Evolutionary conservation across 2,888 invertebrate species (phyloP).

Genomic region (Druceiella hillmani): DNA sequence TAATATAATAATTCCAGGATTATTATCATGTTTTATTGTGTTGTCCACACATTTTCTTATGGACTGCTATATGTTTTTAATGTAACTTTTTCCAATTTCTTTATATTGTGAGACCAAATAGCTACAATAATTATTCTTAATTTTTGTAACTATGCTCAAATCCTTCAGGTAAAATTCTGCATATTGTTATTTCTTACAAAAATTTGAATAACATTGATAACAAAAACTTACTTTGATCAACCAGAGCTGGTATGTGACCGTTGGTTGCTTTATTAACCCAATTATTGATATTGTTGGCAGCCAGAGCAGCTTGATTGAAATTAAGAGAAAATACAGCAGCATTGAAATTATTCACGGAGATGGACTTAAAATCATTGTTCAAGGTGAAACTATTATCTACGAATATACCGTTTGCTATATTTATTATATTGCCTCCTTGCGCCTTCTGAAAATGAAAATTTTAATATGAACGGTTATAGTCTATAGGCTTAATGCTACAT

Average conservation of each 20-base stretch:
- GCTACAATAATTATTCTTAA: too few species aligned
- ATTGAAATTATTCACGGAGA: constrained; percentile 42
- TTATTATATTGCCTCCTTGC: constrained; percentile 37
- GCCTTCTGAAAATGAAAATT: too few species aligned
- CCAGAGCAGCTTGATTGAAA: constrained; percentile 43
- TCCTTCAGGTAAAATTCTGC: constrained; percentile 10
- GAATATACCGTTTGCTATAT: constrained; percentile 38
- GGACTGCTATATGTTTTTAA: too few species aligned
- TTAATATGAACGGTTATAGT: too few species aligned
- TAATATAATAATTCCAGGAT: too few species aligned
- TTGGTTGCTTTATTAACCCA: constrained; percentile 68
- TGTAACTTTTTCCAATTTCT: too few species aligned
- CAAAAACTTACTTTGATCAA: constrained; percentile 48
- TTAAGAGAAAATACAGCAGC: constrained; percentile 52
- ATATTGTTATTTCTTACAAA: constrained; percentile 9
- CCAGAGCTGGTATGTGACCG: constrained; percentile 57
- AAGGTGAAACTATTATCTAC: constrained; percentile 33
- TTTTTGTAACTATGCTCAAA: background rate
- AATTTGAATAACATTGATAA: constrained; percentile 6
- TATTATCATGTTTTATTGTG: too few species aligned
- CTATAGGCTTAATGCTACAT: too few species aligned
- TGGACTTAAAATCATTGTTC: constrained; percentile 31
- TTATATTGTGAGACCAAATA: too few species aligned
- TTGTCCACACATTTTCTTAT: too few species aligned
- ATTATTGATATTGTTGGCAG: constrained; percentile 58